Evolutionary conservation across 2,113 vertebrate species (phyloP), one percentile per base, ranked within the genome.

Genomic region (Engraulis encrasicolus): DNA sequence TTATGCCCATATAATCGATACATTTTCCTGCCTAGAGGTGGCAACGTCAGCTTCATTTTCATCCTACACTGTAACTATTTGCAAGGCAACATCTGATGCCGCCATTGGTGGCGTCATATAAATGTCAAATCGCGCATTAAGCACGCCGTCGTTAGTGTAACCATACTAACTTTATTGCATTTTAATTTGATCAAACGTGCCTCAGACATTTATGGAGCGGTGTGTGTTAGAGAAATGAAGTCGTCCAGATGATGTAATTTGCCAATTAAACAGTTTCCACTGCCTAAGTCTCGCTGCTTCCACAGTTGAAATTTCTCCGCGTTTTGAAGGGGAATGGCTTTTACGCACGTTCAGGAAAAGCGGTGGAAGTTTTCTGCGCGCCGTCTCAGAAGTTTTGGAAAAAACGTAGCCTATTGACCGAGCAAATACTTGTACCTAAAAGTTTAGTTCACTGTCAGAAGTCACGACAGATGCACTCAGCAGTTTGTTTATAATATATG

Each of bases 241-340:
- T 74, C 27, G 66, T 74, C 27, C 66, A 74, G 15, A 83, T 88
- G 88, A 92, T 58, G 86, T 88, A 85, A 89, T 83, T 0, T 40
- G 0, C 0, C 88, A 88, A 91, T 87, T 86, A 48, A 38, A 83
- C 66, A 2, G 88, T 89, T 92, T 92, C 90, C 92, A 91, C 89
- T 88, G 38, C 54, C 86, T 91, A 86, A 88, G 58, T 49, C 27
- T 50, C 79, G 50, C 74, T 83, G 83, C 82, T 74, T 78, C 80
- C 61, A 15, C 52, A 78, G 85, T 74, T 74, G 27, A 34, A 34
- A 34, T 71, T 31, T 71, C 15, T 18, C 17, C 19, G 20, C 52
- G 52, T 20, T 54, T 54, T 54, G 52, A 54, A 74, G 27, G 58
- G 66, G 31, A 74, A 74, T 74, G 0, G 2, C 31, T 74, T 34